Conservation (phyloP, 2,888 invertebrate genomes). For the Exephanes ischioxanthus region DNA sequence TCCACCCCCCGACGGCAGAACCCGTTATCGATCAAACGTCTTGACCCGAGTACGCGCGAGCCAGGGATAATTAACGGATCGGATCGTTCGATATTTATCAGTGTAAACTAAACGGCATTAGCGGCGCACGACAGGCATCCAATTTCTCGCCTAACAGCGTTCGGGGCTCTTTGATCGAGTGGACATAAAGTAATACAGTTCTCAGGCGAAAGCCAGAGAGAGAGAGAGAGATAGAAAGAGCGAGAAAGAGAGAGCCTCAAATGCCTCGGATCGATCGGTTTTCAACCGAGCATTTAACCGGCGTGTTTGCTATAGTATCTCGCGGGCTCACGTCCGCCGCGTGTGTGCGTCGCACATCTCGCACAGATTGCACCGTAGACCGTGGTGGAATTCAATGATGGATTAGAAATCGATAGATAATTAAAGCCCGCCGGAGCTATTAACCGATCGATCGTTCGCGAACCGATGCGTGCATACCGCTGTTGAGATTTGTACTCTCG, state of each 20-base stretch:
- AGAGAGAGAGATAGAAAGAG: neutral
- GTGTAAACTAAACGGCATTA: neutral
- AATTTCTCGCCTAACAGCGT: neutral
- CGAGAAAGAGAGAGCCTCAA: neutral
- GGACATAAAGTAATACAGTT: neutral
- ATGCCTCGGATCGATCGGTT: constrained; percentile 1
- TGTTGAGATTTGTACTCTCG: constrained; percentile 30
- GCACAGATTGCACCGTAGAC: neutral
- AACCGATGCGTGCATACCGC: constrained; percentile 2
- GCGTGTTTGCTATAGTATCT: neutral
- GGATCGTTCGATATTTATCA: neutral
- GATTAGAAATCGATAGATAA: constrained; percentile 48
- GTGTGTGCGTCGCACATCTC: neutral
- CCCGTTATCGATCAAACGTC: constrained; percentile 16
- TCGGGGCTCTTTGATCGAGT: constrained; percentile 10
- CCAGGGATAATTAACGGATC: constrained; percentile 13
- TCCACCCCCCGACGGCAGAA: neutral
- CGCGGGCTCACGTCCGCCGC: neutral
- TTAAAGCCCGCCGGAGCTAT: constrained; percentile 9
- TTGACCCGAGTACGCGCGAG: neutral
- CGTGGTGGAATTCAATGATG: constrained; percentile 20
- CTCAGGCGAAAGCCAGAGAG: neutral
- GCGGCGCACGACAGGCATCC: neutral
- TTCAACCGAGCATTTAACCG: neutral
- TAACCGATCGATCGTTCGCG: constrained; percentile 24